Evolutionary conservation across 2,888 invertebrate species (phyloP).

Genomic region (Odontomyia ornata): DNA sequence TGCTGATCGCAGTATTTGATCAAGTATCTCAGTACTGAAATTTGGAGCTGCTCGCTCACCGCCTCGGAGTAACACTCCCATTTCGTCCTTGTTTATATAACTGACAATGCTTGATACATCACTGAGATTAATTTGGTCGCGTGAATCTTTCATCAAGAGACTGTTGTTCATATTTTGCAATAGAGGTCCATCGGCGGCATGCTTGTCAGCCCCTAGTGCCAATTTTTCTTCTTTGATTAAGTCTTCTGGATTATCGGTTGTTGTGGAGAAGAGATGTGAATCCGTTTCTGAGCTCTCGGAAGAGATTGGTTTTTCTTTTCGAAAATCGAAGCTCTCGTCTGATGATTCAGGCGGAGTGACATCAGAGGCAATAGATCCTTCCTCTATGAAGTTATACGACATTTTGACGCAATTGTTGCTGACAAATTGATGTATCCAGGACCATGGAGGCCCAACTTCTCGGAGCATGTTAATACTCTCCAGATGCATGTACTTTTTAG

Average conservation of each 20-base stretch:
- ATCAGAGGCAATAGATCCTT: constrained; percentile 51
- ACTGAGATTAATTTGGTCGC: constrained; percentile 34
- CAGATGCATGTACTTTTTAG: constrained; percentile 39
- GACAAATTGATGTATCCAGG: constrained; percentile 55
- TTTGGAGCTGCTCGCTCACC: constrained; percentile 27
- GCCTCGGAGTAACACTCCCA: constrained; percentile 13
- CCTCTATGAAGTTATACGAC: constrained; percentile 55
- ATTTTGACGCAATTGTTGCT: constrained; percentile 48
- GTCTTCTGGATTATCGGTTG: constrained; percentile 20
- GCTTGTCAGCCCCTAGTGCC: background rate
- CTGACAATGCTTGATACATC: constrained; percentile 46
- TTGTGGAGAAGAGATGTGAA: constrained; percentile 5
- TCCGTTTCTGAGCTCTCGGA: background rate
- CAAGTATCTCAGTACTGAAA: constrained; percentile 40
- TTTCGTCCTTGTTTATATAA: constrained; percentile 46
- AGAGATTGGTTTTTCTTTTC: constrained; percentile 45
- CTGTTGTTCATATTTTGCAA: background rate
- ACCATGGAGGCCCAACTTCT: constrained; percentile 54
- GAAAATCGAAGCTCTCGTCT: constrained; percentile 50
- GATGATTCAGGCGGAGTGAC: constrained; percentile 47
- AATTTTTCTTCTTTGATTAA: constrained; percentile 6
- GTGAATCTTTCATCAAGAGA: constrained; percentile 28
- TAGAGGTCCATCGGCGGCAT: no score
- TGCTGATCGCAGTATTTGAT: constrained; percentile 45
- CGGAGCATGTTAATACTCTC: constrained; percentile 52